Percentiles rank a stretch among this genome's conserved stretches.
Evolutionary conservation across 2,888 invertebrate genomes (phyloP).

Genomic region (Drosophila austrosaltans): DNA sequence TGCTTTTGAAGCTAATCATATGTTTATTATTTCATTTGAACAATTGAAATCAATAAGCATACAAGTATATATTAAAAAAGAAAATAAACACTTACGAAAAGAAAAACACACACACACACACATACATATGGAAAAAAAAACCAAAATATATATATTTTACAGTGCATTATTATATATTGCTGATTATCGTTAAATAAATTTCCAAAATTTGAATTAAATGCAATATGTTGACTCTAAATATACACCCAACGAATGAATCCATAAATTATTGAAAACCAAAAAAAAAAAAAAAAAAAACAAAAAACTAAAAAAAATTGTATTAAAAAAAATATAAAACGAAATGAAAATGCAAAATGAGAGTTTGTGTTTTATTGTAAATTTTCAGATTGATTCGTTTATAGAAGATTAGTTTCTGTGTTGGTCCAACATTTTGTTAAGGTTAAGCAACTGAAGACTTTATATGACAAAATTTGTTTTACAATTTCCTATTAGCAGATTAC

Average conservation of each 20-base stretch:
- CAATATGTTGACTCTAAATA: constrained; percentile 67
- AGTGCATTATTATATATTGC: constrained; percentile 78
- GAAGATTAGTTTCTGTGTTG: too few relatives aligned
- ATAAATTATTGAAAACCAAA: constrained; percentile 20
- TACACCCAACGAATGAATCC: constrained; percentile 37
- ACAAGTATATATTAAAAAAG: constrained; percentile 20
- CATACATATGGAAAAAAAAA: constrained; percentile 25
- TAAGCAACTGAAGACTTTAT: too few relatives aligned
- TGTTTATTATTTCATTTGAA: constrained; percentile 9
- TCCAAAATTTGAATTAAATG: constrained; percentile 72
- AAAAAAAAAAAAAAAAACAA: constrained; percentile 10
- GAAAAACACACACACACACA: constrained; percentile 38
- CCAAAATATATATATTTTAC: constrained; percentile 64
- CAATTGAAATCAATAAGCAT: constrained; percentile 37
- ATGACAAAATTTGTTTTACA: too few relatives aligned
- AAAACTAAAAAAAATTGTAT: constrained; percentile 13
- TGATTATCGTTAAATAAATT: constrained; percentile 79
- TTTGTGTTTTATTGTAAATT: not conserved
- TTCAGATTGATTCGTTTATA: too few relatives aligned
- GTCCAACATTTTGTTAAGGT: too few relatives aligned
- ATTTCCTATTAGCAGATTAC: too few relatives aligned
- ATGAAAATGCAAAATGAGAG: not conserved
- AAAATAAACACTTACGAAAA: not conserved
- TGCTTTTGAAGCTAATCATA: constrained; percentile 18
- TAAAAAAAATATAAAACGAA: constrained; percentile 13